phyloP scores from a whole-genome alignment of 2,797 vertebrate species.

The Sebastes goodei region DNA sequence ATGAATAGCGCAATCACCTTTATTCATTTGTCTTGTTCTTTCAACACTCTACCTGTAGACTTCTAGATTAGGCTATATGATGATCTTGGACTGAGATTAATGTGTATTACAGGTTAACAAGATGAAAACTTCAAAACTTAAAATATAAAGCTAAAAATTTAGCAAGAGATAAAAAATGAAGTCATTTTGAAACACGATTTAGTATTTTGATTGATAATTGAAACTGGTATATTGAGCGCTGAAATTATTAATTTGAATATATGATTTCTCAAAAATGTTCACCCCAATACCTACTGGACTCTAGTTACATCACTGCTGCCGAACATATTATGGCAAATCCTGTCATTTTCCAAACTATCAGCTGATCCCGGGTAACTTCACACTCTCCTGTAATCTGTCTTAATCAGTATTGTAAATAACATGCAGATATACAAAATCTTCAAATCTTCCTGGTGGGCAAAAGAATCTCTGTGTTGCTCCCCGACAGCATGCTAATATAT shows the following conservation, averaged over 20 bases:
- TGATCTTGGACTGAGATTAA: neutral
- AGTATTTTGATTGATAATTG: neutral
- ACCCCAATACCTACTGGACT: conserved; percentile 1
- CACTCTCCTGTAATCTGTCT: conserved; percentile 47
- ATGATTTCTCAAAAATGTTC: neutral
- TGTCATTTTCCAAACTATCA: conserved; percentile 35
- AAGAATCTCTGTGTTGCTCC: conserved; percentile 47
- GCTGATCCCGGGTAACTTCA: conserved; percentile 38
- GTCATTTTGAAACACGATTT: neutral
- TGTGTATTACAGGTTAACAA: neutral
- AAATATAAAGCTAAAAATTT: neutral
- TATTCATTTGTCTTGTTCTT: neutral
- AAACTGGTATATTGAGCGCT: neutral
- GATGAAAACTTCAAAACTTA: neutral
- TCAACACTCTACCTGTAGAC: neutral
- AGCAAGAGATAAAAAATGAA: neutral
- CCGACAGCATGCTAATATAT: conserved; percentile 79
- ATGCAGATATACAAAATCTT: conserved; percentile 58
- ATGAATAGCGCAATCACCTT: neutral
- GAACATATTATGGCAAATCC: conserved; percentile 42
- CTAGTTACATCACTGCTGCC: conserved; percentile 58
- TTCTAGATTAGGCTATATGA: neutral
- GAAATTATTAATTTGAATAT: neutral
- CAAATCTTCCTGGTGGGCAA: conserved; percentile 68
- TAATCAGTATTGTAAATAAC: conserved; percentile 77